Evolutionary conservation across 37 sponge, comb jelly and placozoan genomes (phyloP), one percentile per base, ranked within the genome.

Genomic region (Eunapius fragilis): DNA sequence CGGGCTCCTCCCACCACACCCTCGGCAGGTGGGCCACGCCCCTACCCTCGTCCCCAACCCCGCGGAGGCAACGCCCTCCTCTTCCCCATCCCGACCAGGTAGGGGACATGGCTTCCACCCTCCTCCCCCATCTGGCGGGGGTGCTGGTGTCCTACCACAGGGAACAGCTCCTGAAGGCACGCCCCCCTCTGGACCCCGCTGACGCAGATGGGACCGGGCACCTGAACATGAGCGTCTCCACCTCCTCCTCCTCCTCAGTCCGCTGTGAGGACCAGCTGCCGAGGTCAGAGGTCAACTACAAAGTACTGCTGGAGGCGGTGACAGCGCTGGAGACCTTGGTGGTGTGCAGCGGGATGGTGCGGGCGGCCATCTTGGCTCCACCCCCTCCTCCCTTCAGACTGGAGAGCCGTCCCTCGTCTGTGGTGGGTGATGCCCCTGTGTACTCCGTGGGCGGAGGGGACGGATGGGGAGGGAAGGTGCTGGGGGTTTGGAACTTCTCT

Each of bases 361-460:
- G 87, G 36, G 87, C 73, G 36, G 68, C 72, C 31, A 72, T 86
- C 47, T 33, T 86, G 23, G 37, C 73, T 13, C 58, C 47, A 27
- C 87, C 87, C 58, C 58, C 58, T 23, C 80, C 80, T n/a, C 28
- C 71, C 36, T 80, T 86, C 72, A 48, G 25, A 26, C 67, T 86
- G 13, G 87, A 86, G 27, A 79, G 80, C 26, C 49, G 80, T n/a
- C 71, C 86, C n/a, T 69, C 79, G 0, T 86, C 87, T 0, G 48
- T 80, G 22, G 47, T 78, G n/a, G 86, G 27, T 38, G 68, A 74
- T 10, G 36, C 25, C 3, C 27, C 73, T 10, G 73, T 32, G 73
- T n/a, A 7, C 28, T n/a, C n/a, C n/a, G n/a, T n/a, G n/a, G n/a
- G n/a, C n/a, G n/a, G n/a, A n/a, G n/a, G n/a, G n/a, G n/a, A n/a